These are phyloP conservation scores for Fratercula arctica DNA, from an alignment of 2,797 vertebrate species.

Conservation along the genomic window DNA sequence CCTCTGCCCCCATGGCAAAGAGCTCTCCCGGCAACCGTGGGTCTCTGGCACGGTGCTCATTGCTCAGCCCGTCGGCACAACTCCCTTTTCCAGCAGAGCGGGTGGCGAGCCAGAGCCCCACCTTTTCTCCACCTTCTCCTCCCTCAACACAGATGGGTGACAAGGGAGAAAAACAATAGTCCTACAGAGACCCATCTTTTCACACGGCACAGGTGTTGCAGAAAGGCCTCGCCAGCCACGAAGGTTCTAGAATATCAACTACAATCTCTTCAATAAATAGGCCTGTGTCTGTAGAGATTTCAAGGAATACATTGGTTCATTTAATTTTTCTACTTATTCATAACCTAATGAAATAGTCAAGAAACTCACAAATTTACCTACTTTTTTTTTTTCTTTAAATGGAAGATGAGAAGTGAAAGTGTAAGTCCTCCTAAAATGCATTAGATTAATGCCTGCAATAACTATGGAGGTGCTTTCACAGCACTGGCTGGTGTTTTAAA, in stretches of 20 bases:
- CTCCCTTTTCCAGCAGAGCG: neutral
- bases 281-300: rapidly evolving
- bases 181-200: neutral
- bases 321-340: neutral
- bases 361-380: neutral
- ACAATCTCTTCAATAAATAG: neutral
- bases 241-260: neutral
- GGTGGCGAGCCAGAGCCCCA: neutral
- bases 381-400: neutral
- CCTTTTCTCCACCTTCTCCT: neutral
- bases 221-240: neutral
- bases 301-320: neutral
- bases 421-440: neutral
- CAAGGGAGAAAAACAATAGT: neutral
- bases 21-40: neutral
- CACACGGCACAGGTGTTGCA: neutral
- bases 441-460: neutral
- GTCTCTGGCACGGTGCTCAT: neutral
- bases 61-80: neutral
- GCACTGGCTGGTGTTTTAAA: neutral
- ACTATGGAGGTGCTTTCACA: neutral
- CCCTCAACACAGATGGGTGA: neutral
- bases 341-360: neutral
- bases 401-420: neutral
- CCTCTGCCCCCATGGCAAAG: neutral